These are phyloP conservation scores for Cyphomyrmex costatus DNA, from an alignment of 1,140 invertebrate species.

Conservation along the genomic window DNA sequence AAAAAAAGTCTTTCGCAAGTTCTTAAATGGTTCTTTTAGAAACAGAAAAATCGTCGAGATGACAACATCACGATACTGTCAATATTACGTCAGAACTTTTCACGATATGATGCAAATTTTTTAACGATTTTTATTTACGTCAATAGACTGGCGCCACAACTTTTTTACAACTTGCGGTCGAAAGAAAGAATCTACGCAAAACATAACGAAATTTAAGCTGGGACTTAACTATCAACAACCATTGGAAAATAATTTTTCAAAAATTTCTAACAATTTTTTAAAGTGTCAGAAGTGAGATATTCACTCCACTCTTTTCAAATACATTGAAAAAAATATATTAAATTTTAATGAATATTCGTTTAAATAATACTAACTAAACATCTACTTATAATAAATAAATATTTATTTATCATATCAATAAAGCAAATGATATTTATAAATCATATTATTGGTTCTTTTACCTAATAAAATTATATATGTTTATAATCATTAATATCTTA, in stretches of 20 bases:
- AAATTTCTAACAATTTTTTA: conserved; percentile 8
- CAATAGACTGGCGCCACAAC: background rate
- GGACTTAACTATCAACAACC: background rate
- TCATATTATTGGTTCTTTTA: no score
- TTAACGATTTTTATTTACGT: conserved; percentile 27
- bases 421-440: no score
- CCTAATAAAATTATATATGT: no score
- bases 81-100: background rate
- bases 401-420: no score
- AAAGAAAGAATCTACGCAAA: background rate
- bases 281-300: background rate
- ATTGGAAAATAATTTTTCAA: background rate
- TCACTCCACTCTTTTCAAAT: background rate
- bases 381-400: no score
- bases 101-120: background rate
- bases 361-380: no score
- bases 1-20: background rate
- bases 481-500: background rate
- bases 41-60: background rate
- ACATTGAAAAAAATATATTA: no score
- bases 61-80: background rate
- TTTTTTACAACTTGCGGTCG: background rate
- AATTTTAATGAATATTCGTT: no score
- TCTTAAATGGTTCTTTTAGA: background rate
- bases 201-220: conserved; percentile 8